Evolutionary conservation across 2,113 vertebrate genomes (phyloP), one percentile per base, ranked within the genome.

Genomic region (Scortum barcoo): DNA sequence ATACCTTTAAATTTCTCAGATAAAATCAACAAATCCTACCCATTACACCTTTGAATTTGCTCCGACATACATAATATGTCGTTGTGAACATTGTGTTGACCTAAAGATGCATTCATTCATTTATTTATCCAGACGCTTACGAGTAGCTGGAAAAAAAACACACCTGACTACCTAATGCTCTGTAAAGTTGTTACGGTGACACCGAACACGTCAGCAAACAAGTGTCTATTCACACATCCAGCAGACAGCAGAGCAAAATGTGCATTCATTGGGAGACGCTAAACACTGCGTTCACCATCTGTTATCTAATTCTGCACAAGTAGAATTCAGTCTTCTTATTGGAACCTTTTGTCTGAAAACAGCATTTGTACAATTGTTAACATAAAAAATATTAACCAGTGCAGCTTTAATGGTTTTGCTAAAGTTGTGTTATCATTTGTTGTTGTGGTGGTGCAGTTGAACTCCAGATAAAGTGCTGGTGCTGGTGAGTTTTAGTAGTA

Each of bases 51-150:
- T 63, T 3, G 40, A 36, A 38, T 48, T 10, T 19, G 30, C 16
- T 24, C 56, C 20, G 3, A 46, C 16, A 42, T 42, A 75, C 53
- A 40, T 58, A 46, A 67, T 44, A n/a, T 12, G n/a, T 54, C 8
- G 16, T n/a, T 20, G 9, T 22, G n/a, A 53, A 76, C 10, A 54
- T 54, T 40, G 14, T 69, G 17, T 14, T 63, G 77, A 6, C 19
- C n/a, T 40, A 53, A 78, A 61, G 24, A 19, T 54, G 30, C 24
- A 54, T 46, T 53, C 13, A 62, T 53, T 51, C 8, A 76, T 65
- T 30, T 19, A 42, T 19, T 69, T 2, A 57, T 58, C 10, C 62
- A 33, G 22, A 8, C 17, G 60, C 28, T 60, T 16, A 2, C 12
- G 11, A 28, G n/a, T 22, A 60, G 19, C 2, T 36, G 33, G 16